Percentiles rank a stretch among this genome's conserved stretches.
phyloP scores from a whole-genome alignment of 2,113 vertebrate species.

The Gymnarchus niloticus region DNA sequence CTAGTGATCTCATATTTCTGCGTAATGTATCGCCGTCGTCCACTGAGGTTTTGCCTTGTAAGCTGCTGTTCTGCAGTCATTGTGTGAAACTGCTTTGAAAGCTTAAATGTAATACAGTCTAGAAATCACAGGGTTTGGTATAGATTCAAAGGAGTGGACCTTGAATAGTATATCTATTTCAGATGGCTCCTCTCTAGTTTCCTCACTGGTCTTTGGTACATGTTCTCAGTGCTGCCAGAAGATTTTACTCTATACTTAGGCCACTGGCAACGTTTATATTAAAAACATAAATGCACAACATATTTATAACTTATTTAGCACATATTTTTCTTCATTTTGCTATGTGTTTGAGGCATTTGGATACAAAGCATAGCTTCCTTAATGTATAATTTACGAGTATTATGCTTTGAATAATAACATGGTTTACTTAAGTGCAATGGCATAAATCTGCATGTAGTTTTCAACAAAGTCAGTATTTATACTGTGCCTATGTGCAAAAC shows the following conservation, averaged over 20 bases:
- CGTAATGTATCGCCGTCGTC: background rate
- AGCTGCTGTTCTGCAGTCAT: background rate
- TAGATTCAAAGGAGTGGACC: background rate
- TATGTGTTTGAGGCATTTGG: background rate
- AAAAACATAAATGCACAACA: background rate
- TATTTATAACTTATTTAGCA: background rate
- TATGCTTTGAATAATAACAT: background rate
- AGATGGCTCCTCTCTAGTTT: background rate
- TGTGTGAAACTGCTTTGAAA: background rate
- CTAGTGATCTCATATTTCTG: background rate
- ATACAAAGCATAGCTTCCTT: background rate
- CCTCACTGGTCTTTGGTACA: background rate
- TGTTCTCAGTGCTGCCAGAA: background rate
- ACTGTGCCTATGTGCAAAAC: background rate
- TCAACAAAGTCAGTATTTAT: background rate
- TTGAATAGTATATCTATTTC: background rate
- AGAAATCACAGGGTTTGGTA: background rate
- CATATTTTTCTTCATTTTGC: background rate
- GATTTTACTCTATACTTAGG: background rate
- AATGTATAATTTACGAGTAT: slow-evolving; percentile 8
- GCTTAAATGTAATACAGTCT: background rate
- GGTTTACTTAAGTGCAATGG: background rate
- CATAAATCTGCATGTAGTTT: background rate
- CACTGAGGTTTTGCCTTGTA: background rate
- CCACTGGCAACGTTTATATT: background rate